Conservation (phyloP, 1,140 invertebrate species). For the Helicoverpa armigera region DNA sequence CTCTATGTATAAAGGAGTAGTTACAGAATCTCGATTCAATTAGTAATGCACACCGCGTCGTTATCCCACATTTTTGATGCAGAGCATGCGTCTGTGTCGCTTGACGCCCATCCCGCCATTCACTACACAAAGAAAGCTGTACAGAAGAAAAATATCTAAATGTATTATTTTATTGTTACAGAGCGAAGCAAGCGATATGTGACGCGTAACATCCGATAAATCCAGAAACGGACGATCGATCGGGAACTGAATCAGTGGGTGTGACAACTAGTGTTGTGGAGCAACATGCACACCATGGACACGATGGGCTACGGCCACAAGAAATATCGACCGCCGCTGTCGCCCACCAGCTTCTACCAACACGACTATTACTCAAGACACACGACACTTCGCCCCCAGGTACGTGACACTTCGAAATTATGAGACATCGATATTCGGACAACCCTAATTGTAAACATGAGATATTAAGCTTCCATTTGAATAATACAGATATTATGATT, state of each 20-base stretch:
- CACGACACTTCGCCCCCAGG: conserved; percentile 83
- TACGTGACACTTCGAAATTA: conserved; percentile 54
- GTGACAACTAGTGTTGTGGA: conserved; percentile 60
- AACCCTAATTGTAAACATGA: too few relatives aligned
- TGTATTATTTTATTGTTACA: conserved; percentile 44
- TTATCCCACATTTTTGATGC: conserved; percentile 36
- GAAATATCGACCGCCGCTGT: conserved; percentile 83
- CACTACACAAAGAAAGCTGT: conserved; percentile 18
- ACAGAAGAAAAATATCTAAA: conserved; percentile 31
- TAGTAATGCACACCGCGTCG: conserved; percentile 17
- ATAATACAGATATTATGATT: neutral
- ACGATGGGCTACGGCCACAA: conserved; percentile 84
- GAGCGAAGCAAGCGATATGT: conserved; percentile 45
- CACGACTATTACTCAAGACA: conserved; percentile 82
- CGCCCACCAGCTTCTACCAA: conserved; percentile 83
- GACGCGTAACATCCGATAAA: conserved; percentile 26
- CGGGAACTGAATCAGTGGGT: conserved; percentile 36
- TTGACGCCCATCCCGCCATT: conserved; percentile 17
- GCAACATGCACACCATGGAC: conserved; percentile 84
- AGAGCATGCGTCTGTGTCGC: conserved; percentile 16
- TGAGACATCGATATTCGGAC: neutral
- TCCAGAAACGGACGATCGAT: conserved; percentile 9
- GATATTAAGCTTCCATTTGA: too few relatives aligned
- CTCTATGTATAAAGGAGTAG: neutral
- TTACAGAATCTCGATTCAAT: conserved; percentile 1